Percentiles rank a stretch among this genome's conserved stretches.
These are phyloP conservation scores for Trachelus tabidus DNA, from an alignment of 2,888 invertebrate species.

Conservation along the genomic window DNA sequence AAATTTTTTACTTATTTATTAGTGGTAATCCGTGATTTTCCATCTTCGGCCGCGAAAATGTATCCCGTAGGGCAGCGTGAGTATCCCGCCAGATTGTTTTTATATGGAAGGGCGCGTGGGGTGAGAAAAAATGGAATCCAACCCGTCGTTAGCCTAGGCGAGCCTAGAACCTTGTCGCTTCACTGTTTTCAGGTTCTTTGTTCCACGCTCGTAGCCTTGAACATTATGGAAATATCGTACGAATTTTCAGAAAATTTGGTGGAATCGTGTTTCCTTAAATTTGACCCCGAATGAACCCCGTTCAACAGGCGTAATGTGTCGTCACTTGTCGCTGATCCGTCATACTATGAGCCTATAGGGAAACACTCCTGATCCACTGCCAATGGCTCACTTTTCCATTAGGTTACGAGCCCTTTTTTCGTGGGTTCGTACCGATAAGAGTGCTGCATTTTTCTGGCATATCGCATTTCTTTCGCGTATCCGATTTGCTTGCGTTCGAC, in stretches of 20 bases:
- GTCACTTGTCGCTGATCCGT: constrained; percentile 39
- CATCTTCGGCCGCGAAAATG: constrained; percentile 67
- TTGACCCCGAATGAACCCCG: constrained; percentile 52
- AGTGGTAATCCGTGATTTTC: constrained; percentile 59
- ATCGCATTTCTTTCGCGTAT: constrained; percentile 27
- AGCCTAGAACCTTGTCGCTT: constrained; percentile 42
- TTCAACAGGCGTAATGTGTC: constrained; percentile 56
- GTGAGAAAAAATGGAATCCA: constrained; percentile 6
- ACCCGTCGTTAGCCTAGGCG: constrained; percentile 40
- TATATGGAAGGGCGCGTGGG: constrained; percentile 13
- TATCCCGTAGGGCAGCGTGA: constrained; percentile 78
- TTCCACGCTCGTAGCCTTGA: constrained; percentile 20
- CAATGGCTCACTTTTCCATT: constrained; percentile 13
- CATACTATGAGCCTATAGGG: constrained; percentile 29
- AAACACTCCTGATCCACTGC: constrained; percentile 17
- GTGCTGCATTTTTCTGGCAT: constrained; percentile 9
- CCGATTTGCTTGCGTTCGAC: constrained; percentile 15
- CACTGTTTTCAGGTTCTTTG: constrained; percentile 38
- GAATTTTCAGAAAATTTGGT: neutral
- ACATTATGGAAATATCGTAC: neutral
- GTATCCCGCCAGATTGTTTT: constrained; percentile 53
- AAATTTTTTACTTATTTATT: constrained; percentile 60
- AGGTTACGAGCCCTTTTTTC: constrained; percentile 17
- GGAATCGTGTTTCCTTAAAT: constrained; percentile 6
- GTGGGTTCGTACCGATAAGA: constrained; percentile 28